A percentile compares a stretch with the other conserved stretches of the same genome.
These are phyloP conservation scores for Eucera pruinosa DNA, from an alignment of 2,888 invertebrate genomes.

Conservation along the genomic window DNA sequence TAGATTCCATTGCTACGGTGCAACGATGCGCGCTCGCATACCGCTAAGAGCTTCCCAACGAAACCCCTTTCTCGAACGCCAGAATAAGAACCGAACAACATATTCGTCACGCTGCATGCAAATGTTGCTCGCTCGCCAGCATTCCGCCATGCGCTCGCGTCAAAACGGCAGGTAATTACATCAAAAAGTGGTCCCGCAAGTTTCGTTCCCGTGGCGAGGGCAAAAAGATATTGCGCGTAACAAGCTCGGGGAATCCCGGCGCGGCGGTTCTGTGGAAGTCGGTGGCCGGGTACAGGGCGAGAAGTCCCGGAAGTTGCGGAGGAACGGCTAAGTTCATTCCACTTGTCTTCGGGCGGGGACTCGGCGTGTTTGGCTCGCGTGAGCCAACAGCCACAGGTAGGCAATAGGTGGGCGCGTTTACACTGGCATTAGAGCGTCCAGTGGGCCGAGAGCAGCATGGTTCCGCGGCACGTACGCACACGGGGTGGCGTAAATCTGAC, in stretches of 20 bases:
- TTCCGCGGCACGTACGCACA: conserved; percentile 13
- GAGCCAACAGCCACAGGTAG: conserved; percentile 17
- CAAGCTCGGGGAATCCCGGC: conserved; percentile 7
- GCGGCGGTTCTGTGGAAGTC: not conserved
- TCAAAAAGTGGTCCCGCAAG: not conserved
- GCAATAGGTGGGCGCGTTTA: conserved; percentile 45
- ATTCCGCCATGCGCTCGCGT: no score
- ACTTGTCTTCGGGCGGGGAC: conserved; percentile 52
- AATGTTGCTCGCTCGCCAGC: no score
- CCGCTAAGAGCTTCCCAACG: no score
- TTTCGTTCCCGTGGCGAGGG: not conserved
- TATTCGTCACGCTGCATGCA: no score
- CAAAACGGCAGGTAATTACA: no score
- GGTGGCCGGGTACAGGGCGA: not conserved
- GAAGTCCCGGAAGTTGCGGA: conserved; percentile 57
- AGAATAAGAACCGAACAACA: no score
- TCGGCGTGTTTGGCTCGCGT: not conserved
- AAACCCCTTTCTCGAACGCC: no score
- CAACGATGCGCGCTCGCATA: no score
- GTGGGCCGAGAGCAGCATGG: conserved; percentile 15
- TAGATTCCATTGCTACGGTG: no score
- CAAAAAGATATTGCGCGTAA: not conserved
- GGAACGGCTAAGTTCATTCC: conserved; percentile 56
- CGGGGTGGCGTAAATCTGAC: conserved; percentile 70
- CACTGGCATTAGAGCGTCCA: conserved; percentile 45